phyloP scores from a whole-genome alignment of 2,888 invertebrate species.

The Cantharis rufa region DNA sequence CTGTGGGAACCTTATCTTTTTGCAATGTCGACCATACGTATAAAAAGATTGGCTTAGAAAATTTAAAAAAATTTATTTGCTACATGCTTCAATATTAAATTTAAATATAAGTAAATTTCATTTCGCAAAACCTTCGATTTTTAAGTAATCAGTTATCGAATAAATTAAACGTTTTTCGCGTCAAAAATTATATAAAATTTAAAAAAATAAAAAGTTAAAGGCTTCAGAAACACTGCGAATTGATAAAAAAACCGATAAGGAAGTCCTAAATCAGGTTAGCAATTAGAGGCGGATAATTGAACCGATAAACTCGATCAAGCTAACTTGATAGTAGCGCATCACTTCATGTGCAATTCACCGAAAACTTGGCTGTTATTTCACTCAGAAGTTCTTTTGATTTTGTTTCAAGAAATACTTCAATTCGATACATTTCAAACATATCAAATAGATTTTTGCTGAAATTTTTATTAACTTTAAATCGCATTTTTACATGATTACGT shows the following conservation, averaged over 20 bases:
- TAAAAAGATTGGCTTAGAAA: background rate
- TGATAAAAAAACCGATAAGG: conserved; percentile 42
- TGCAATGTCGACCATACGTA: conserved; percentile 2
- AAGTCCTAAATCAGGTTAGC: conserved; percentile 51
- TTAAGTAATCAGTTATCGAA: background rate
- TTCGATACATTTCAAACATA: background rate
- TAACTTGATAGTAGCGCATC: conserved; percentile 43
- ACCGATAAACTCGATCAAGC: conserved; percentile 48
- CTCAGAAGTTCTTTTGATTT: background rate
- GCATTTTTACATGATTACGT: background rate
- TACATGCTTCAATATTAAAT: background rate
- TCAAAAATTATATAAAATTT: background rate
- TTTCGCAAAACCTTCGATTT: background rate
- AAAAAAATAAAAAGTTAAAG: conserved; percentile 4
- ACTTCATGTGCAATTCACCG: conserved; percentile 43
- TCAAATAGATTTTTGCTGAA: background rate
- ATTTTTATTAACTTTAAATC: background rate
- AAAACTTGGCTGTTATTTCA: conserved; percentile 27
- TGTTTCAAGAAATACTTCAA: background rate
- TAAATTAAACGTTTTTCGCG: background rate
- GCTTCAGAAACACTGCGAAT: conserved; percentile 38
- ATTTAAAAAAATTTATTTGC: background rate
- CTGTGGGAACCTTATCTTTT: conserved; percentile 1
- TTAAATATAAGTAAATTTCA: background rate
- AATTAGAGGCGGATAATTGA: conserved; percentile 52